Percentiles rank a stretch among this genome's conserved stretches.
Evolutionary conservation across 1,140 invertebrate species (phyloP).

Genomic region (Trachymyrmex septentrionalis): DNA sequence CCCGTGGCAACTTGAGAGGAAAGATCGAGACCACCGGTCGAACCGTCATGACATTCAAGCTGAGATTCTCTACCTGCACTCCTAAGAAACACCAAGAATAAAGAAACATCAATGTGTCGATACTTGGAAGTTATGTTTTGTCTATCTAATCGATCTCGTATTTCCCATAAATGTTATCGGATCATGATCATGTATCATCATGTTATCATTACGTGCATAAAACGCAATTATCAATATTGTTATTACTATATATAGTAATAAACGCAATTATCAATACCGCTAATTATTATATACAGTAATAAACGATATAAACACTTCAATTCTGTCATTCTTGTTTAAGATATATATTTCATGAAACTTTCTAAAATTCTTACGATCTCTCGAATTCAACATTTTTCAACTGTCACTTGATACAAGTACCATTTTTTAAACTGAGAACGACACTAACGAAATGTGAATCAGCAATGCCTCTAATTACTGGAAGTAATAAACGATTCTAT

Average conservation of each 20-base stretch:
- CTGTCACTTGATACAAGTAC: too few relatives aligned
- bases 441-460: neutral
- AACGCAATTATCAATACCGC: neutral
- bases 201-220: neutral
- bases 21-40: constrained; percentile 29
- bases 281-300: neutral
- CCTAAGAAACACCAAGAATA: neutral
- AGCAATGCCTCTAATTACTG: neutral
- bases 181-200: neutral
- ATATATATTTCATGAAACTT: too few relatives aligned
- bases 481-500: neutral
- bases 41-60: neutral
- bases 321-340: too few relatives aligned
- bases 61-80: constrained; percentile 3
- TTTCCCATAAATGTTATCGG: neutral
- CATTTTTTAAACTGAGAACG: too few relatives aligned
- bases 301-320: too few relatives aligned
- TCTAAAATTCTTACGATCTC: too few relatives aligned
- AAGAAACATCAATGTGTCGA: neutral
- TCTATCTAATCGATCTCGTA: neutral
- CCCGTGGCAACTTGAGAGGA: neutral
- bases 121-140: neutral
- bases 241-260: neutral
- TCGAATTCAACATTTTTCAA: too few relatives aligned
- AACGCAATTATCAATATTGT: neutral